Evolutionary conservation across 53 echinoderm and acorn worm genomes (phyloP).

Genomic region (Paracentrotus lividus): DNA sequence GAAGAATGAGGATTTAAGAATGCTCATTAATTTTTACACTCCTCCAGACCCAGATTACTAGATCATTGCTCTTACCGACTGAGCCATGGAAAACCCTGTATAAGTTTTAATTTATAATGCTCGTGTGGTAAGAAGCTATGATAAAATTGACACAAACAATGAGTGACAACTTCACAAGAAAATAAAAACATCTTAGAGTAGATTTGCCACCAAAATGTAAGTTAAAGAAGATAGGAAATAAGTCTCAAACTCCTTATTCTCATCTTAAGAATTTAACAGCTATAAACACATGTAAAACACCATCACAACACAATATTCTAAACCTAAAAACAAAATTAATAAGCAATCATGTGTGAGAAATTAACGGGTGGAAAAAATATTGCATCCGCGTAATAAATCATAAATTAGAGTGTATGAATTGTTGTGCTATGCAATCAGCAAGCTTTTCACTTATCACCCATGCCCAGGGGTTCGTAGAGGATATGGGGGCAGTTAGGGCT

Average conservation of each 20-base stretch:
- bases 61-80: too few species aligned
- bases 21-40: not conserved
- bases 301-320: not conserved
- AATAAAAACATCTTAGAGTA: too few species aligned
- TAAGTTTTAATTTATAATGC: too few species aligned
- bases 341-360: not conserved
- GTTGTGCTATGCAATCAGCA: constrained; percentile 25
- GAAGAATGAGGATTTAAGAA: not conserved
- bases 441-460: constrained; percentile 62
- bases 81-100: too few species aligned
- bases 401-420: not conserved
- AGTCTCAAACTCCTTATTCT: not conserved
- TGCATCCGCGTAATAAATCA: constrained; percentile 7
- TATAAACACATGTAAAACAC: not conserved
- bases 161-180: too few species aligned
- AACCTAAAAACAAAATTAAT: not conserved
- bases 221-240: not conserved
- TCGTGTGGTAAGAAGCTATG: too few species aligned
- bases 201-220: too few species aligned
- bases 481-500: constrained; percentile 65
- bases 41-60: not conserved
- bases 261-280: not conserved
- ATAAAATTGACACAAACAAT: too few species aligned
- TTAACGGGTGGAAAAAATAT: not conserved
- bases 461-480: constrained; percentile 40